Conservation (phyloP, 2,113 vertebrate genomes). For the Stegastes partitus region DNA sequence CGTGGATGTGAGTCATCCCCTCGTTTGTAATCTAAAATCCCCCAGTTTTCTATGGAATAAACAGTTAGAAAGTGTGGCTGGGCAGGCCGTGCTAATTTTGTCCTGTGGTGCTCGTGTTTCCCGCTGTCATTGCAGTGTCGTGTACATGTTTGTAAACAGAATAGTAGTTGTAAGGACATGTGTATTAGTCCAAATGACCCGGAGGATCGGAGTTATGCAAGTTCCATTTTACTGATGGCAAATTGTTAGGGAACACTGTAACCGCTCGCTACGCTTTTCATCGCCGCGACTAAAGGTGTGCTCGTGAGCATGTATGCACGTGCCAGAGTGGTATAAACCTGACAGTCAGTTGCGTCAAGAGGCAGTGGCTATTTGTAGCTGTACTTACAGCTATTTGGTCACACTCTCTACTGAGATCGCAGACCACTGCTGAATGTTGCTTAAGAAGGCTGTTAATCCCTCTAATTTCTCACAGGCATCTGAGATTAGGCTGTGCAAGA, state of each 20-base stretch:
- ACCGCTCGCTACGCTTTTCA: conserved; percentile 7
- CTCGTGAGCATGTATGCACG: conserved; percentile 22
- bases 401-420: conserved; percentile 41
- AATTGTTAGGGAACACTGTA: background rate
- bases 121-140: background rate
- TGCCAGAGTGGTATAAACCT: conserved; percentile 54
- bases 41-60: background rate
- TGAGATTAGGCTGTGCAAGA: conserved; percentile 64
- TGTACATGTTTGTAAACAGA: conserved; percentile 57
- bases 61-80: background rate
- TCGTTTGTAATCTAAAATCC: conserved; percentile 28
- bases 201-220: conserved; percentile 41
- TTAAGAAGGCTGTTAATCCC: conserved; percentile 71
- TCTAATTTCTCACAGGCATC: conserved; percentile 65
- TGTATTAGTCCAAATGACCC: conserved; percentile 11
- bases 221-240: conserved; percentile 36
- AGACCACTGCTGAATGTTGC: conserved; percentile 60
- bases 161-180: conserved; percentile 32
- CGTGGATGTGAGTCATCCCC: background rate
- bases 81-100: conserved; percentile 2
- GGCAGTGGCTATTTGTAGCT: conserved; percentile 73
- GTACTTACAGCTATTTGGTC: conserved; percentile 66
- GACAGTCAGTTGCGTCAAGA: conserved; percentile 49
- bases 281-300: conserved; percentile 19
- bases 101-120: conserved; percentile 8